Base-by-base conservation (phyloP, 1,140 invertebrate species). In the Drusus annulatus region DNA sequence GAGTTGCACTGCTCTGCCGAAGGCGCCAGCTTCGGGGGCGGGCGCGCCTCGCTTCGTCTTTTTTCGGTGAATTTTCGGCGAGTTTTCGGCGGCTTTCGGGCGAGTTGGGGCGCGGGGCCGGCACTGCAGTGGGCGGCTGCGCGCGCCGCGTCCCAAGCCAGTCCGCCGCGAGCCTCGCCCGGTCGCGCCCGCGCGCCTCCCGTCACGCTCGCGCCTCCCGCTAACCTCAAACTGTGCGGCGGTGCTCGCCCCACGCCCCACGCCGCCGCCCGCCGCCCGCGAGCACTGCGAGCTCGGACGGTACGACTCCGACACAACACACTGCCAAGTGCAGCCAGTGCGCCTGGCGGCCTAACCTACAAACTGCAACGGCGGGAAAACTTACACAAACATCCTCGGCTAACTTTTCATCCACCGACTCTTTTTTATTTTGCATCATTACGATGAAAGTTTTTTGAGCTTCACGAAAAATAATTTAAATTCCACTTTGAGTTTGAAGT, bases 81-180 rank as follows among this genome's bases (percentile, higher is more conserved):
- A 17, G 60, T 16, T 25, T 19, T 63, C 60, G 60, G 65, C 50
- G 63, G 50, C 51, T 73, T 52, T 52, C 21, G 74, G 80, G 45
- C 56, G 56, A 13, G 28, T 21, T 19, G 31, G 79, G 52, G 50
- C 31, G 54, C 65, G 19, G 23, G 58, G 74, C 28, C 65, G 76
- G 76, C 74, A 82, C 81, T 82, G 81, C 81, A 82, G 81, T 82
- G 78, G 36, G 69, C 31, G 54, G 73, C 10, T 73, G 81, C 74
- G 80, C 80, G 76, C 80, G 81, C 81, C 73, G 58, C 21, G 23
- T 63, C 76, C 80, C 62, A 71, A 78, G 81, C 81, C 81, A 82
- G 81, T 82, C 52, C 62, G 52, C 81, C 71, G 73, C 77, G 77
- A 82, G 78, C 75, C 78, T 63, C 71, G 81, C 73, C 69, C 69